These are phyloP conservation scores for Chitala chitala DNA, from an alignment of 2,113 vertebrate genomes.

Conservation along the genomic window DNA sequence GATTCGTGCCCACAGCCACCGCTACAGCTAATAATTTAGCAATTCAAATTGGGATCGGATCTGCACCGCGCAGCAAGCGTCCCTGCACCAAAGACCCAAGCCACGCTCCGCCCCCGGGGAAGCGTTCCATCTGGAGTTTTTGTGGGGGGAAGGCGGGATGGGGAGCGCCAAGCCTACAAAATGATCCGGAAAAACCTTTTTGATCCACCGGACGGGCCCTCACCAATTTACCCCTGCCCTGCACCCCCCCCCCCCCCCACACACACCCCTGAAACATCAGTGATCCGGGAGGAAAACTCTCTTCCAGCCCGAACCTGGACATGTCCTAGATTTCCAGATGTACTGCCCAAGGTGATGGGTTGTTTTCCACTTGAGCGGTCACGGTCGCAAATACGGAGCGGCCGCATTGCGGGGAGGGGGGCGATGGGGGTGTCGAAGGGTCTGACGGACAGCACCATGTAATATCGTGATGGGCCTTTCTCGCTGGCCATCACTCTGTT, in stretches of 20 bases:
- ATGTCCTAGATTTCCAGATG: slow-evolving; percentile 71
- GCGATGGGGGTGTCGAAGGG: not conserved
- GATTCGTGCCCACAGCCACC: slow-evolving; percentile 44
- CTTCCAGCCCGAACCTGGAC: slow-evolving; percentile 52
- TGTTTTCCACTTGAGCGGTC: slow-evolving; percentile 65
- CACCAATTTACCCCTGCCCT: too few relatives aligned
- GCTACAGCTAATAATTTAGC: slow-evolving; percentile 48
- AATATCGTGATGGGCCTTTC: too few relatives aligned
- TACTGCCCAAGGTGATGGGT: slow-evolving; percentile 72
- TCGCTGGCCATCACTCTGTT: too few relatives aligned
- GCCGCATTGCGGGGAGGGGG: not conserved
- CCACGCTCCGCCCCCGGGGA: slow-evolving; percentile 41
- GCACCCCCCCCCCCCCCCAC: slow-evolving; percentile 34
- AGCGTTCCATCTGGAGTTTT: slow-evolving; percentile 41
- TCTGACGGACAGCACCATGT: too few relatives aligned
- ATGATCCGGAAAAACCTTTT: slow-evolving; percentile 50
- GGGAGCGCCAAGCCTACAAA: too few relatives aligned
- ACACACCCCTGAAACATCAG: not conserved
- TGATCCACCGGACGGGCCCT: slow-evolving; percentile 47
- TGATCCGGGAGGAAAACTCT: slow-evolving; percentile 42
- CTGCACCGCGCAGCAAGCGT: slow-evolving; percentile 14
- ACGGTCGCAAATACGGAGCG: slow-evolving; percentile 65
- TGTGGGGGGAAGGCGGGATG: slow-evolving; percentile 29
- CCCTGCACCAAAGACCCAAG: slow-evolving; percentile 15
- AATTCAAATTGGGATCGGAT: slow-evolving; percentile 45